Evolutionary conservation across 2,888 invertebrate species (phyloP).

Genomic region (Plagodis pulveraria): DNA sequence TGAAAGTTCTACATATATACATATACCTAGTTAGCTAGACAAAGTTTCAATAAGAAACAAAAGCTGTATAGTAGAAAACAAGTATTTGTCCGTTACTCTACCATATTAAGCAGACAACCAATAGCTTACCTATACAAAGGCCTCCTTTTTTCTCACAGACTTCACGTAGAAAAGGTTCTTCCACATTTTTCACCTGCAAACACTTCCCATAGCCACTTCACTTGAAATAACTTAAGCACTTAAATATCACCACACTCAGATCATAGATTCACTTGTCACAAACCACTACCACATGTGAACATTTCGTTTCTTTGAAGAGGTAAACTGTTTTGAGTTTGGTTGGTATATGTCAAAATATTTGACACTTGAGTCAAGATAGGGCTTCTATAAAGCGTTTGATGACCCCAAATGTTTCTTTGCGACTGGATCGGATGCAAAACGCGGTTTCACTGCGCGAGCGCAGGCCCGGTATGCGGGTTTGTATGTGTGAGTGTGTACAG

Average conservation of each 20-base stretch:
- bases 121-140: slow-evolving; percentile 62
- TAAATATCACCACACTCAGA: slow-evolving; percentile 48
- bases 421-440: slow-evolving; percentile 81
- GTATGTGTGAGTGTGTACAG: slow-evolving; percentile 48
- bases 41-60: background rate
- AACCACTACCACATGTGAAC: slow-evolving; percentile 14
- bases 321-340: slow-evolving; percentile 13
- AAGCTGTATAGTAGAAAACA: slow-evolving; percentile 3
- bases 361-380: slow-evolving; percentile 51
- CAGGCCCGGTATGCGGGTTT: slow-evolving; percentile 69
- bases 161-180: slow-evolving; percentile 72
- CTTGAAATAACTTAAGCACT: slow-evolving; percentile 36
- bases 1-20: too few relatives aligned
- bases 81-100: slow-evolving; percentile 13
- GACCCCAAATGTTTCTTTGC: slow-evolving; percentile 77
- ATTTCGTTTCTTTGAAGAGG: slow-evolving; percentile 1
- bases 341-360: slow-evolving; percentile 53
- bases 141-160: slow-evolving; percentile 79
- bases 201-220: slow-evolving; percentile 59
- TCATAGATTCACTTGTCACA: slow-evolving; percentile 35
- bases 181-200: slow-evolving; percentile 63
- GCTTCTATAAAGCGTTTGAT: slow-evolving; percentile 76
- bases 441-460: slow-evolving; percentile 76
- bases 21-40: background rate
- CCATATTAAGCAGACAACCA: slow-evolving; percentile 5